Evolutionary conservation across 2,888 invertebrate species (phyloP), one percentile per base, ranked within the genome.

Genomic region (Perizoma flavofasciatum): DNA sequence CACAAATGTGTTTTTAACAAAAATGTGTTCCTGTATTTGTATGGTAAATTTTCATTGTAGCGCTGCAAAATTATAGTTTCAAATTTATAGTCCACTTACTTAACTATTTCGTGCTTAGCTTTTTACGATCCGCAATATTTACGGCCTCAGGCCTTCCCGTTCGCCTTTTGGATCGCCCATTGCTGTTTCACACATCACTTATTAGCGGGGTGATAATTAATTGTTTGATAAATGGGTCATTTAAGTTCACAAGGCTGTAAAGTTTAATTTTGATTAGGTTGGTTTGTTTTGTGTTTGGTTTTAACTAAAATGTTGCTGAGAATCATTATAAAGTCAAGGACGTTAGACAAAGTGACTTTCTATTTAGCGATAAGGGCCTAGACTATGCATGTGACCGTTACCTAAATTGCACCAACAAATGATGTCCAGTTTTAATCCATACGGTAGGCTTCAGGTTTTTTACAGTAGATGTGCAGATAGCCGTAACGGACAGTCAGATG

Each of bases 201-300:
- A 48, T 48, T 34, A 46, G 46, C 34, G 3, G 9, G 35, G 44
- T 8, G 52, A 35, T 45, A 52, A 37, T 45, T 37, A 44, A 52
- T 52, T 37, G 22, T 4, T n/a, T 44, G 35, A 6, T 48, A 48
- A 48, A 48, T 37, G 10, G 10, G 7, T 37, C 11, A 11, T 45
- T 51, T 47, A 57, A 55, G 48, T 5, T 6, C 34, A 35, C 35
- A 37, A 37, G 37, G 4, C 46, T 34, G 34, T 48, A 48, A 48
- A 48, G 35, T 10, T 10, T 37, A 33, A n/a, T 34, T 34, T 34
- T 46, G 46, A 33, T 46, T 6, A 4, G 8, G 6, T 45, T 45
- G n/a, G 8, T 22, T 5, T 22, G 6, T 6, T 44, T 8, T 8
- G 32, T 8, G 22, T 22, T 34, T 22, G 11, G 33, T 5, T 11